A percentile compares a stretch with the other conserved stretches of the same genome.
Evolutionary conservation across 2,888 invertebrate species (phyloP).

Genomic region (Epinotia brunnichana): DNA sequence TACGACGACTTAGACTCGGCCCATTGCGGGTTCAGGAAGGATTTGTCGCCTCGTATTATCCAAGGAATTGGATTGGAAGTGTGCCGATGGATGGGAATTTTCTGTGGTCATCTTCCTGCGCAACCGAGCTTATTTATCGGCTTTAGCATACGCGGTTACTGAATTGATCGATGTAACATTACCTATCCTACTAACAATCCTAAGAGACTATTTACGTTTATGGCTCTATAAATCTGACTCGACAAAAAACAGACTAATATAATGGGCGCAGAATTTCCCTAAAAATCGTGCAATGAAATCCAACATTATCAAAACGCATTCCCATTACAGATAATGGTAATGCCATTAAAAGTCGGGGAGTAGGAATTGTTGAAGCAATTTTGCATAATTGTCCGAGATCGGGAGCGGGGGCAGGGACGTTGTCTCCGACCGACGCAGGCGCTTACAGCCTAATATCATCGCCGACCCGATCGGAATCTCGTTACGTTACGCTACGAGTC

Average conservation of each 20-base stretch:
- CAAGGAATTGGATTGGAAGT: slow-evolving; percentile 71
- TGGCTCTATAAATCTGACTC: slow-evolving; percentile 52
- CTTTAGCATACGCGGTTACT: slow-evolving; percentile 68
- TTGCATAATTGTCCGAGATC: slow-evolving; percentile 80
- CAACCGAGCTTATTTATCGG: slow-evolving; percentile 73
- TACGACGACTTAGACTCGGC: slow-evolving; percentile 56
- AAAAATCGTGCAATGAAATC: slow-evolving; percentile 78
- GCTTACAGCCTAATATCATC: slow-evolving; percentile 81
- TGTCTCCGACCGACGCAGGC: slow-evolving; percentile 68
- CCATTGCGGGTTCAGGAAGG: slow-evolving; percentile 65
- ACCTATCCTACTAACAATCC: slow-evolving; percentile 57
- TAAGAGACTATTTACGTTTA: slow-evolving; percentile 44
- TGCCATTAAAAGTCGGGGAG: slow-evolving; percentile 78
- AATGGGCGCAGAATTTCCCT: slow-evolving; percentile 66
- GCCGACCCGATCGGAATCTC: slow-evolving; percentile 76
- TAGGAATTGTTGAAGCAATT: slow-evolving; percentile 81
- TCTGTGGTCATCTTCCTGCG: slow-evolving; percentile 74
- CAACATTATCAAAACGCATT: slow-evolving; percentile 80
- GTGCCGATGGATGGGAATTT: slow-evolving; percentile 71
- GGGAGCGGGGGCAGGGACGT: slow-evolving; percentile 51
- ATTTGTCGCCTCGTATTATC: slow-evolving; percentile 73
- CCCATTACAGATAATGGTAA: slow-evolving; percentile 81
- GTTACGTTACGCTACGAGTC: slow-evolving; percentile 77
- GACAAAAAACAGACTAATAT: slow-evolving; percentile 66
- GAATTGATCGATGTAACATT: slow-evolving; percentile 68